phyloP scores from a whole-genome alignment of 2,888 invertebrate genomes.

The Parthenolecanium corni region DNA sequence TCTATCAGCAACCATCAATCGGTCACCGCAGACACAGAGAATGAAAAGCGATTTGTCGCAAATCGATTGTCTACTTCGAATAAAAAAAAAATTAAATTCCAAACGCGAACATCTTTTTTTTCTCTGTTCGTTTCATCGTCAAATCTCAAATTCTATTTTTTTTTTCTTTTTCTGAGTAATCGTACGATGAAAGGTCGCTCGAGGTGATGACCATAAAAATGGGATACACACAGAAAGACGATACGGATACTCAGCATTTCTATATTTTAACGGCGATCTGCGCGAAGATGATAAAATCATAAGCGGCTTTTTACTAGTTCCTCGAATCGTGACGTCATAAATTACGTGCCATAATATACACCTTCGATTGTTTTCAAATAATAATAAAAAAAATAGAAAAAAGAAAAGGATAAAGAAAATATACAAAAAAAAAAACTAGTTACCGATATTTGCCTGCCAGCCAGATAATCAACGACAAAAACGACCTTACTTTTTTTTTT shows the following conservation, averaged over 20 bases:
- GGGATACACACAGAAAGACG: neutral
- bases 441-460: conserved; percentile 24
- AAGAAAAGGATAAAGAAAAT: neutral
- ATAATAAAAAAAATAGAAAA: neutral
- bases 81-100: too few species aligned
- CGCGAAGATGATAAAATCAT: conserved; percentile 23
- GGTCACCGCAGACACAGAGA: too few species aligned
- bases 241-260: conserved; percentile 12
- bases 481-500: conserved; percentile 19
- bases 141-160: too few species aligned
- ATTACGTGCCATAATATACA: conserved; percentile 27
- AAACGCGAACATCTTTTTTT: too few species aligned
- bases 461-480: conserved; percentile 27
- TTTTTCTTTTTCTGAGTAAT: neutral
- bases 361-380: conserved; percentile 28
- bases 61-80: too few species aligned
- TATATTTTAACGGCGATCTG: conserved; percentile 12
- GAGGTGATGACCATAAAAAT: conserved; percentile 16
- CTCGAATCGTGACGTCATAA: conserved; percentile 28
- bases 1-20: too few species aligned
- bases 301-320: conserved; percentile 23
- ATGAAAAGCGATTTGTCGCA: too few species aligned
- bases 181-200: conserved; percentile 4
- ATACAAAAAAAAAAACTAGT: conserved; percentile 17
- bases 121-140: too few species aligned